These are phyloP conservation scores for Oreortyx pictus DNA, from an alignment of 2,797 vertebrate species.

Conservation along the genomic window DNA sequence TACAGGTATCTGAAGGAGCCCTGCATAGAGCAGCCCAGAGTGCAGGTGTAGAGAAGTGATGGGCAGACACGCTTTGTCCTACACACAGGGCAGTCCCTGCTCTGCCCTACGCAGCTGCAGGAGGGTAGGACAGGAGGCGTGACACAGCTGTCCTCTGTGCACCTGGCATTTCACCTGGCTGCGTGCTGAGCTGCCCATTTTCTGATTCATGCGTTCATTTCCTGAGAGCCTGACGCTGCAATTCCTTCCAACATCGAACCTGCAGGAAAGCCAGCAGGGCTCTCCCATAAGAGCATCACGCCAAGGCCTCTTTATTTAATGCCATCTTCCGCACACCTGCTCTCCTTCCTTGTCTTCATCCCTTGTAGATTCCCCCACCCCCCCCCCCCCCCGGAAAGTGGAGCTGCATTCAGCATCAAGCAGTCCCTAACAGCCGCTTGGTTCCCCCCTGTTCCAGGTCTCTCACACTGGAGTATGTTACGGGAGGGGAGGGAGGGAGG, in stretches of 20 bases:
- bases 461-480: constrained; percentile 16
- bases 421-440: background rate
- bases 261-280: constrained; percentile 40
- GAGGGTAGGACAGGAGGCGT: background rate
- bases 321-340: background rate
- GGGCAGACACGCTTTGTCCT: background rate
- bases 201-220: constrained; percentile 17
- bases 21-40: background rate
- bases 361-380: background rate
- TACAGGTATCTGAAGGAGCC: background rate
- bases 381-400: background rate
- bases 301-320: constrained; percentile 16
- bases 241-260: constrained; percentile 20
- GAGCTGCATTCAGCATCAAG: background rate
- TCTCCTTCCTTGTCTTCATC: background rate
- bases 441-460: background rate
- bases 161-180: constrained; percentile 9
- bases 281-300: constrained; percentile 45
- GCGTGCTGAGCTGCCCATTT: constrained; percentile 11
- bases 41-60: background rate
- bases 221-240: constrained; percentile 39
- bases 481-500: background rate
- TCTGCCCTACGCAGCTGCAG: background rate
- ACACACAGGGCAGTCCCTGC: background rate
- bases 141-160: background rate